Percentiles rank a stretch among this genome's conserved stretches.
These are phyloP conservation scores for Tenthredo amoena DNA, from an alignment of 2,888 invertebrate genomes.

Conservation along the genomic window DNA sequence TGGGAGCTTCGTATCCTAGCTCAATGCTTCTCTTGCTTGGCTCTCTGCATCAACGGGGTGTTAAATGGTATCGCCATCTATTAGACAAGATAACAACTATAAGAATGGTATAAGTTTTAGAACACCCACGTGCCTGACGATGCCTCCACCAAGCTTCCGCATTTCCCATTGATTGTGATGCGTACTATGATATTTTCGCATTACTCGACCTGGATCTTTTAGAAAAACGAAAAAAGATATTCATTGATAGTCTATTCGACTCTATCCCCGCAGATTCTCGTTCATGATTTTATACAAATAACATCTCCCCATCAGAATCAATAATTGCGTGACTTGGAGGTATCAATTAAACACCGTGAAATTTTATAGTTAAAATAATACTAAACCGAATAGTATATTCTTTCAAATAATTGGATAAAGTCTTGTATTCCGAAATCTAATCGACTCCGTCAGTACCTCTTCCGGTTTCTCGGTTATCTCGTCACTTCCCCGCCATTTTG, in stretches of 20 bases:
- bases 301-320: not conserved
- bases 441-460: slow-evolving; percentile 34
- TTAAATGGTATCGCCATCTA: not conserved
- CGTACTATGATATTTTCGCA: not conserved
- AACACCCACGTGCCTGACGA: not conserved
- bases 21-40: not conserved
- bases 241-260: not conserved
- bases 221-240: not conserved
- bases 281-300: not conserved
- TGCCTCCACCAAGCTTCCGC: not conserved
- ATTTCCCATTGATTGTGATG: not conserved
- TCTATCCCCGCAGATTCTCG: not conserved
- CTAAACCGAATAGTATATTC: not conserved
- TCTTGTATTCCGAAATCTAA: not conserved
- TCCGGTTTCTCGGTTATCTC: slow-evolving; percentile 41
- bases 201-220: not conserved
- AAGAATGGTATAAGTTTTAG: not conserved
- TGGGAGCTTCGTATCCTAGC: not conserved
- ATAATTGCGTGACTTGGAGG: not conserved
- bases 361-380: not conserved
- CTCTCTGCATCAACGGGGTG: not conserved
- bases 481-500: slow-evolving; percentile 48
- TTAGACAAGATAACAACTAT: not conserved
- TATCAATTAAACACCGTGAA: not conserved
- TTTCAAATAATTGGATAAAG: not conserved